Percentiles rank a stretch among this genome's conserved stretches.
These are phyloP conservation scores for Parthenolecanium corni DNA, from an alignment of 2,888 invertebrate species.

Conservation along the genomic window DNA sequence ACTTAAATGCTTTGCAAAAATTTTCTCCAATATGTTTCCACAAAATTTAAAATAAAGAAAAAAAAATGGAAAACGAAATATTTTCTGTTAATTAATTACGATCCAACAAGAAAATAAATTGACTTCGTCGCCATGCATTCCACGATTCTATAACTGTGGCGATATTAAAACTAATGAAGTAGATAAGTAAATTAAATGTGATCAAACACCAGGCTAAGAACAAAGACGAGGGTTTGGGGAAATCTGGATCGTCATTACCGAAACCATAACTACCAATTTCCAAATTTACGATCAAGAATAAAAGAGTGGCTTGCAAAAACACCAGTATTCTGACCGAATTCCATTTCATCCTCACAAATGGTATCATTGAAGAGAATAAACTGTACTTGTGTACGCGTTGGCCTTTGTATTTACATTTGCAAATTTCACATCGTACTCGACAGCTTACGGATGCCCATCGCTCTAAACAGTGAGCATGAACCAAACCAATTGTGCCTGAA, in stretches of 20 bases:
- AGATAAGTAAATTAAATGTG: constrained; percentile 24
- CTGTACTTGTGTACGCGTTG: constrained; percentile 9
- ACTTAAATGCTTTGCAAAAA: no score
- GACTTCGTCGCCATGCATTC: constrained; percentile 16
- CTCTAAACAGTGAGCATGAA: constrained; percentile 14
- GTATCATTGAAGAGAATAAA: constrained; percentile 4
- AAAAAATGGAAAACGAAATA: no score
- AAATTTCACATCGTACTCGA: constrained; percentile 16
- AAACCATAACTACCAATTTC: constrained; percentile 22
- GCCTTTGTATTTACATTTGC: constrained; percentile 21
- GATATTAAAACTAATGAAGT: constrained; percentile 19
- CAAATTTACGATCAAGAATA: constrained; percentile 17
- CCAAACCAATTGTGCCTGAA: constrained; percentile 16
- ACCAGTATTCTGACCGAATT: constrained; percentile 9
- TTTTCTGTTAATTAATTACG: neutral
- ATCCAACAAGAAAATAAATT: constrained; percentile 16
- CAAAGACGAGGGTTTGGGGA: constrained; percentile 14
- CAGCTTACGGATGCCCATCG: constrained; percentile 18
- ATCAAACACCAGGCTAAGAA: constrained; percentile 19
- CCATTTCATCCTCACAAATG: constrained; percentile 16
- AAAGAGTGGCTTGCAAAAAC: constrained; percentile 10
- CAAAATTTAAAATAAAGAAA: no score
- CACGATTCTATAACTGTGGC: constrained; percentile 9
- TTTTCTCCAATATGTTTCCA: no score
- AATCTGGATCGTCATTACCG: constrained; percentile 14